Evolutionary conservation across 2,113 vertebrate genomes (phyloP).

Genomic region (Chaetura pelagica): DNA sequence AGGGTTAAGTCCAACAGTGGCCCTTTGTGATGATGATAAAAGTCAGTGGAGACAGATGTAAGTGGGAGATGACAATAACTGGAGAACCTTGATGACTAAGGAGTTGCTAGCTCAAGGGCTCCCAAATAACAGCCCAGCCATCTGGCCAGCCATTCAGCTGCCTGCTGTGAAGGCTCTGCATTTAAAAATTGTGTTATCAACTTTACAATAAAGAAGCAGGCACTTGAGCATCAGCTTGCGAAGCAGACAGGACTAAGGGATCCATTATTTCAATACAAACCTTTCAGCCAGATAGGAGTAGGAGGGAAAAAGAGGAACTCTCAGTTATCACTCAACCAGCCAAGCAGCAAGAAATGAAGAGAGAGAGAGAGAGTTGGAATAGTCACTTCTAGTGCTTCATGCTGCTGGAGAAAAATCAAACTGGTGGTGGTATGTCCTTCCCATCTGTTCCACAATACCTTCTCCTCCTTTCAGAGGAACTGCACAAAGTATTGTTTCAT

Average conservation of each 20-base stretch:
- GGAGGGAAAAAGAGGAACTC: background rate
- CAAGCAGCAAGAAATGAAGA: background rate
- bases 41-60: constrained; percentile 13
- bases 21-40: background rate
- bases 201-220: constrained; percentile 13
- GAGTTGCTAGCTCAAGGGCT: constrained; percentile 2
- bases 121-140: background rate
- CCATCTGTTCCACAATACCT: background rate
- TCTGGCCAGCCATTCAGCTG: background rate
- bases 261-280: background rate
- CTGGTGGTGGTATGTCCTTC: background rate
- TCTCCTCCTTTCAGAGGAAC: background rate
- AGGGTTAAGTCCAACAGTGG: background rate
- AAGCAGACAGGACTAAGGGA: background rate
- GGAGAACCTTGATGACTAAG: constrained; percentile 43
- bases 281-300: background rate
- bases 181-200: constrained; percentile 34
- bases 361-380: background rate
- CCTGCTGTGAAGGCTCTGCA: background rate
- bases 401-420: background rate
- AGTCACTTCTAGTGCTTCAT: background rate
- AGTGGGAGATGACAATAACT: constrained; percentile 6
- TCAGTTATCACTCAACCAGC: background rate
- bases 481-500: background rate
- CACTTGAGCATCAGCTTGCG: constrained; percentile 1